Evolutionary conservation across 2,797 vertebrate species (phyloP).

Genomic region (Chelmon rostratus): DNA sequence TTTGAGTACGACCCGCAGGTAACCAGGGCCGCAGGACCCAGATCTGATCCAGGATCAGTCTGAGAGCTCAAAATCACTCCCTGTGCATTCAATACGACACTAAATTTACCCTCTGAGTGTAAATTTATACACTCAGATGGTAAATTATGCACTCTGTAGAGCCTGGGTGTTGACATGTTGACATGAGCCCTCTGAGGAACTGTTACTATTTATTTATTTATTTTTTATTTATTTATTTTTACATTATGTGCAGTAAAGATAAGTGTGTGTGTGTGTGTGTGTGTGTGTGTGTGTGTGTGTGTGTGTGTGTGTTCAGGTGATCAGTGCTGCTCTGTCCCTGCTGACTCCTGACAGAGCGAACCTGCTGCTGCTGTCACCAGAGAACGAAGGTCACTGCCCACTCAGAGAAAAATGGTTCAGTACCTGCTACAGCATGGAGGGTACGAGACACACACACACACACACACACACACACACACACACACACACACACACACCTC

Average conservation of each 20-base stretch:
- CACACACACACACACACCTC: background rate
- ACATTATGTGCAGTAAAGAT: too few species aligned
- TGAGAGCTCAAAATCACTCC: background rate
- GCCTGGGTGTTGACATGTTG: too few species aligned
- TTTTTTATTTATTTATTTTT: too few species aligned
- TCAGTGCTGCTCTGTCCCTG: slow-evolving; percentile 87
- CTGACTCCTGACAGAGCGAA: slow-evolving; percentile 91
- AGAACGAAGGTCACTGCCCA: slow-evolving; percentile 90
- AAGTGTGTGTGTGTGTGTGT: background rate
- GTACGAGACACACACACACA: slow-evolving; percentile 73
- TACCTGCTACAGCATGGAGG: slow-evolving; percentile 91
- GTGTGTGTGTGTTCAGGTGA: slow-evolving; percentile 84
- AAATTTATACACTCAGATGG: too few species aligned
- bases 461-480: slow-evolving; percentile 5
- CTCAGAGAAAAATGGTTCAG: slow-evolving; percentile 95
- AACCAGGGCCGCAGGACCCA: background rate
- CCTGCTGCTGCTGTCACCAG: slow-evolving; percentile 92
- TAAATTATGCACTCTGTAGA: too few species aligned
- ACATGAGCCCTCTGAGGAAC: too few species aligned
- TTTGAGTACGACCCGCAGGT: slow-evolving; percentile 94
- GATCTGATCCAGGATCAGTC: slow-evolving; percentile 13
- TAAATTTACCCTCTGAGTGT: too few species aligned
- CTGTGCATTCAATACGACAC: too few species aligned
- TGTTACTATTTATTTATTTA: too few species aligned
- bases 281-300: slow-evolving; percentile 24